Base-by-base conservation (phyloP, 1,140 invertebrate species). In the Apocrypta bakeri region DNA sequence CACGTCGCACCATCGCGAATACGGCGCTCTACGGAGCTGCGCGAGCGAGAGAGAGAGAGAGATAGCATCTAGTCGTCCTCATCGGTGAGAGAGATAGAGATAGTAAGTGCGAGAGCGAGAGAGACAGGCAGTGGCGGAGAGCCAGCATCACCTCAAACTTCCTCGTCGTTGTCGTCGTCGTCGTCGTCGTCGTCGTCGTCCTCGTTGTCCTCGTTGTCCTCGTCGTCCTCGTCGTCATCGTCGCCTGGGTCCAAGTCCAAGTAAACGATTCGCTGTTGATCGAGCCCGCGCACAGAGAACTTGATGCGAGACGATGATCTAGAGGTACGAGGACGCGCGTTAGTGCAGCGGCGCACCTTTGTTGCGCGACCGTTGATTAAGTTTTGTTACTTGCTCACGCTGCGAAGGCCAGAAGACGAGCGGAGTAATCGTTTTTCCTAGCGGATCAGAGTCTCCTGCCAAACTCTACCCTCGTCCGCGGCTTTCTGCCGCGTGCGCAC, bases 301-400 rank as follows among this genome's bases (percentile, higher is more conserved):
- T n/a, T n/a, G 68, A 79, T 24, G 24, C 40, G 27, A 81, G 69
- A 56, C 48, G 21, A 56, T 56, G 48, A 56, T 64, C 48, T 81
- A 81, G 48, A 79, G 78, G 78, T 79, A 72, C 17, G n/a, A 29
- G 24, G 56, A n/a, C 4, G 25, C 2, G 63, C n/a, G 29, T 66
- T 1, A 21, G n/a, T 37, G 31, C 8, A 17, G 48, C 7, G 2
- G 48, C 48, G 14, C 48, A 21, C 14, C 48, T 17, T 48, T 48
- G 11, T 17, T 48, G 42, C 80, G 64, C 63, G 72, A 31, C 37
- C 29, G 79, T 69, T 69, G 72, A 76, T 76, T 76, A 76, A 76
- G 63, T 74, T n/a, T 69, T 69, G 64, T 25, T 69, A 69, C 48
- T 82, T 31, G 63, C 27, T 29, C 25, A 6, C 63, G 63, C 14